Evolutionary conservation across 2,113 vertebrate genomes (phyloP).

Genomic region (Crotalus horridus): DNA sequence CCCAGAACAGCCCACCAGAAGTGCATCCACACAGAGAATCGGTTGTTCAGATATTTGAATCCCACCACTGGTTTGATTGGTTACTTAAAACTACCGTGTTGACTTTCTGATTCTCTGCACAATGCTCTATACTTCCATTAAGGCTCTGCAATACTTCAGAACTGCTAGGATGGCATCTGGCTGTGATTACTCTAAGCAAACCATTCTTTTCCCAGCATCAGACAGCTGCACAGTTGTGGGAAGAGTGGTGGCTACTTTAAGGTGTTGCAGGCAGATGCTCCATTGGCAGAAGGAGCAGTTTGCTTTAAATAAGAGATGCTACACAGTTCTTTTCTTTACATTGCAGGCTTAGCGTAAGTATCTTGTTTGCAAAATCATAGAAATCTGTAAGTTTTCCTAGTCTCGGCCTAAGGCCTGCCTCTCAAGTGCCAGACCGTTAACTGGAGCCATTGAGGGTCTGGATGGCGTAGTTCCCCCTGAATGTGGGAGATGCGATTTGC

Average conservation of each 20-base stretch:
- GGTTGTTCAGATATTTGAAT: no score
- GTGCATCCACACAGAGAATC: no score
- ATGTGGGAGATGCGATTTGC: no score
- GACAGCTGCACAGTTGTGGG: not conserved
- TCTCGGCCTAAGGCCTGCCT: no score
- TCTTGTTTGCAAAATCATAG: not conserved
- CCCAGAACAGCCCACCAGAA: no score
- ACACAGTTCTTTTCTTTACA: not conserved
- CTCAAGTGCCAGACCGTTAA: no score
- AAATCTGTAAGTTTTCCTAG: not conserved
- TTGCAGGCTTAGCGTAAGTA: not conserved
- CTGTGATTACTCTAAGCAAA: not conserved
- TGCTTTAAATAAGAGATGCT: not conserved
- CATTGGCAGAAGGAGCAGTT: not conserved
- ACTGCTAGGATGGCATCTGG: not conserved
- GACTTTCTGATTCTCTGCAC: not conserved
- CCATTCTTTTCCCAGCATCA: not conserved
- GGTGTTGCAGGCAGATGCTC: not conserved
- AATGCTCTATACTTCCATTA: not conserved
- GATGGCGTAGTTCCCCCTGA: no score
- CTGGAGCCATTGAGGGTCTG: no score
- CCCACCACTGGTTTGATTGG: not conserved
- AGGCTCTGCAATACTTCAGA: not conserved
- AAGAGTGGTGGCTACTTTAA: not conserved
- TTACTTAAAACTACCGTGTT: not conserved